These are phyloP conservation scores for Dolichomitus sp. DNA, from an alignment of 2,888 invertebrate species.

Conservation along the genomic window DNA sequence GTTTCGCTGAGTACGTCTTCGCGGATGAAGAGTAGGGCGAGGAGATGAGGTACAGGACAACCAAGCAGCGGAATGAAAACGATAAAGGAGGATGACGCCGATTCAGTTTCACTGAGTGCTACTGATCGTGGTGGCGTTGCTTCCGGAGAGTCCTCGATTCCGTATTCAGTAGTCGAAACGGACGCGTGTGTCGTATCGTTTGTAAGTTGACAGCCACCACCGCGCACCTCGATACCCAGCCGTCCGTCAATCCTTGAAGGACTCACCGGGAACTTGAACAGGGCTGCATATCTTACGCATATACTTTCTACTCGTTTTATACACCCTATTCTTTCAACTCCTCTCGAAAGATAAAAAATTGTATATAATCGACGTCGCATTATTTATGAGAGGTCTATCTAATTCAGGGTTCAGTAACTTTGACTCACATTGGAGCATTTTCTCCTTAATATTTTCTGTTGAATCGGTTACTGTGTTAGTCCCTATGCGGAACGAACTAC, in stretches of 20 bases:
- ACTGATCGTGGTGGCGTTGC: background rate
- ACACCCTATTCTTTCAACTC: background rate
- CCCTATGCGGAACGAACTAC: background rate
- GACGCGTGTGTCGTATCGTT: conserved; percentile 81
- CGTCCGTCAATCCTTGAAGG: conserved; percentile 75
- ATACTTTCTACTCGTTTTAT: conserved; percentile 10
- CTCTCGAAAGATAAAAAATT: background rate
- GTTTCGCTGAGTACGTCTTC: conserved; percentile 69
- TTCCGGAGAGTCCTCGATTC: conserved; percentile 10
- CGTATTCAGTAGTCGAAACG: conserved; percentile 72
- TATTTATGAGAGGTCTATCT: background rate
- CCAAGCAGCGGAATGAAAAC: conserved; percentile 2
- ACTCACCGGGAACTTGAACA: conserved; percentile 16
- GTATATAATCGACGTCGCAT: conserved; percentile 10
- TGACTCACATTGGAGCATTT: background rate
- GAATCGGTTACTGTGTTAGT: background rate
- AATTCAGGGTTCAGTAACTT: background rate
- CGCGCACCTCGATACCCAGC: conserved; percentile 74
- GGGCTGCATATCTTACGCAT: conserved; percentile 6
- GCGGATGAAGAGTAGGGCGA: conserved; percentile 47
- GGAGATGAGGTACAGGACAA: conserved; percentile 53
- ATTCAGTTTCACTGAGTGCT: conserved; percentile 33
- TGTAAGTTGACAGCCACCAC: conserved; percentile 83
- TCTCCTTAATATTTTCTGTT: no score
- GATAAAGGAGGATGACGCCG: conserved; percentile 19